Evolutionary conservation across 2,888 invertebrate species (phyloP).

Genomic region (Steromphala cineraria): DNA sequence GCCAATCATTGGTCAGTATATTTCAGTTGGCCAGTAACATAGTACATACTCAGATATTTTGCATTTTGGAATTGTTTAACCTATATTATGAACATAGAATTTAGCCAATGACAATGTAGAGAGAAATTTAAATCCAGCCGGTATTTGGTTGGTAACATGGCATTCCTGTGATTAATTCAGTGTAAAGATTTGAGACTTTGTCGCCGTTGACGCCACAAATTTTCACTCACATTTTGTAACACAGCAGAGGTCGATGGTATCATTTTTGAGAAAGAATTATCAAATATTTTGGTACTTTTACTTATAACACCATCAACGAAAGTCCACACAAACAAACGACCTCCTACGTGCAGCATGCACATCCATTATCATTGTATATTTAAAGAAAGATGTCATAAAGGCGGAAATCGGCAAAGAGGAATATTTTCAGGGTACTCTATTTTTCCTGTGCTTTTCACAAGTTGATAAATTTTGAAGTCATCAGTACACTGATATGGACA

Average conservation of each 20-base stretch:
- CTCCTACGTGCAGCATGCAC: background rate
- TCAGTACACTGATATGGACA: background rate
- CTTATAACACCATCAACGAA: too few species aligned
- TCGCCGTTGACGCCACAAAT: too few species aligned
- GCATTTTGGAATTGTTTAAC: background rate
- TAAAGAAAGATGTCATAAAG: background rate
- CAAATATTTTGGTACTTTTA: too few species aligned
- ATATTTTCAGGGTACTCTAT: conserved; percentile 18
- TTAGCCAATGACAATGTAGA: background rate
- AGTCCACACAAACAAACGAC: background rate
- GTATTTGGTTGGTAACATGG: background rate
- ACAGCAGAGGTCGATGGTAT: too few species aligned
- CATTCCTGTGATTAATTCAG: conserved; percentile 5
- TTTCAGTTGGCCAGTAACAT: too few species aligned
- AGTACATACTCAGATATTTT: background rate
- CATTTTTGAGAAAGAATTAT: too few species aligned
- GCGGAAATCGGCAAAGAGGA: background rate
- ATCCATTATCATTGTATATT: background rate
- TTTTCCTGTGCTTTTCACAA: conserved; percentile 17
- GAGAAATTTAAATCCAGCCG: background rate
- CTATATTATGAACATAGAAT: background rate
- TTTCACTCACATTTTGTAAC: too few species aligned
- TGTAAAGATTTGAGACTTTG: too few species aligned
- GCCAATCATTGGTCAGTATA: too few species aligned
- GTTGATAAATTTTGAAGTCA: conserved; percentile 3